Evolutionary conservation across 2,888 invertebrate genomes (phyloP), one percentile per base, ranked within the genome.

Genomic region (Aphidius colemani): DNA sequence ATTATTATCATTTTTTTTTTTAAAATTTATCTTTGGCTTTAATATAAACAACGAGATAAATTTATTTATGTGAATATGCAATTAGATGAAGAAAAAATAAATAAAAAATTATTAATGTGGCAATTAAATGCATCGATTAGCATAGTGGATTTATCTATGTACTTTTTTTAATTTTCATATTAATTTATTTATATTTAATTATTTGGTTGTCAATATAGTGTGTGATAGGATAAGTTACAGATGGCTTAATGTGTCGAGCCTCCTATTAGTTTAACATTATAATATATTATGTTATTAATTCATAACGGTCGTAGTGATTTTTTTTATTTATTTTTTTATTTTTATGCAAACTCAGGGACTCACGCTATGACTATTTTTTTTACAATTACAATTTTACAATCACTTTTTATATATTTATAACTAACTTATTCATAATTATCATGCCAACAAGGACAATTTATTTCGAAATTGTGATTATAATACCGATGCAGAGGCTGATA

Each of bases 401-500:
- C 78, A 74, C 77, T 77, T 72, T 69, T 71, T 71, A 77, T 74
- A 75, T 79, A 80, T 79, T 78, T 77, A 77, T 80, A 80, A 80
- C 73, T 80, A 80, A 80, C 73, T 77, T 78, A 79, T 79, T 79
- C 77, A 74, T 79, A 80, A 80, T 80, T 80, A 79, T 78, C 76
- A 75, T 73, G 74, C 72, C 69, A 68, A 70, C 79, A 78, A 81
- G 81, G 80, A 73, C 79, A 75, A 77, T 73, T 68, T 77, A 77
- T 81, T 80, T 81, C 77, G 77, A 79, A 81, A 78, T 75, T 70
- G 48, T 18, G 48, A 65, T 61, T 65, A 57, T 57, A 18, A 45
- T 39, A 39, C 57, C 57, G 57, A 57, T 57, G 46, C 30, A 30
- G 30, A 30, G 30, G 30, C 30, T 30, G 30, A 30, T 57, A 57